phyloP scores from a whole-genome alignment of 2,888 invertebrate genomes.

The Hirtodrosophila trivittata region DNA sequence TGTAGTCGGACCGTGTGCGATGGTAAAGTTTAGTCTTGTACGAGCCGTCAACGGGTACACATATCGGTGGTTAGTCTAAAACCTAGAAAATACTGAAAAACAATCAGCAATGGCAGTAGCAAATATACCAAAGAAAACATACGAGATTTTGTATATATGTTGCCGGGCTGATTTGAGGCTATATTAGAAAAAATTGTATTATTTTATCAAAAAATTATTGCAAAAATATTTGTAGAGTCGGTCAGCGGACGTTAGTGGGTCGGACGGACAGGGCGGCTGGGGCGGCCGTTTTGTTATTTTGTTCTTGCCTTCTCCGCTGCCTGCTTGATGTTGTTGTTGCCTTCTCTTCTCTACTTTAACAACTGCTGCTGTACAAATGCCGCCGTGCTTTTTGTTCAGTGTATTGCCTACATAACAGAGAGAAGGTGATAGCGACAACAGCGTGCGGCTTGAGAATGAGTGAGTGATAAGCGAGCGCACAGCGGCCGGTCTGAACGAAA shows the following conservation, averaged over 20 bases:
- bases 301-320: slow-evolving; percentile 50
- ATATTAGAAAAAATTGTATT: slow-evolving; percentile 44
- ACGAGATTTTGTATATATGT: slow-evolving; percentile 41
- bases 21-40: slow-evolving; percentile 86
- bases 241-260: slow-evolving; percentile 41
- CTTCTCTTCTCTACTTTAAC: slow-evolving; percentile 74
- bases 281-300: slow-evolving; percentile 53
- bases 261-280: slow-evolving; percentile 24
- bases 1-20: slow-evolving; percentile 86
- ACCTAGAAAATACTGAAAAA: slow-evolving; percentile 51
- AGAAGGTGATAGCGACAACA: slow-evolving; percentile 33
- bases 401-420: slow-evolving; percentile 47
- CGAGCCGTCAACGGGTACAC: slow-evolving; percentile 85
- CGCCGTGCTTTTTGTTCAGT: slow-evolving; percentile 70
- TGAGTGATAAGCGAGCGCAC: slow-evolving; percentile 50
- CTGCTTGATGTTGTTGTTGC: slow-evolving; percentile 66
- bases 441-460: slow-evolving; percentile 36
- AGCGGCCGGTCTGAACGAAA: slow-evolving; percentile 36
- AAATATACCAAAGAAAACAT: slow-evolving; percentile 45
- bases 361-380: slow-evolving; percentile 74
- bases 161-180: slow-evolving; percentile 29
- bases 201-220: slow-evolving; percentile 57
- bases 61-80: slow-evolving; percentile 81
- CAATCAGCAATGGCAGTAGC: slow-evolving; percentile 42
- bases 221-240: slow-evolving; percentile 55